Evolutionary conservation across 1,140 invertebrate species (phyloP).

Genomic region (Drosophila pseudoobscura): DNA sequence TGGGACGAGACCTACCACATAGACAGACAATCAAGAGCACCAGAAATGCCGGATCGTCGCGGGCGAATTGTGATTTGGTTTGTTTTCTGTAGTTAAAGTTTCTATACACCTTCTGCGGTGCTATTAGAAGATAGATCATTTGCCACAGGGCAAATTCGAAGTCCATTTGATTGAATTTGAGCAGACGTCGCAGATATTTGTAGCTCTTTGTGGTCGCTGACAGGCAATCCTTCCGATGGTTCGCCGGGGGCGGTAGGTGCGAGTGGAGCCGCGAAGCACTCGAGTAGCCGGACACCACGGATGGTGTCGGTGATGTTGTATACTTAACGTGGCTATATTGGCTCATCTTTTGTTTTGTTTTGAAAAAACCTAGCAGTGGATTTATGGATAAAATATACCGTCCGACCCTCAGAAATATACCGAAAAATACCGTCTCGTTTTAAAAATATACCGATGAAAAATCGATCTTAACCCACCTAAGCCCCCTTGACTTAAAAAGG

Average conservation of each 20-base stretch:
- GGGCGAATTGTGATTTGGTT: slow-evolving; percentile 99
- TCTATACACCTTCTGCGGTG: slow-evolving; percentile 98
- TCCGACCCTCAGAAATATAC: background rate
- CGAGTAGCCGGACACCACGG: slow-evolving; percentile 82
- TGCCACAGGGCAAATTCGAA: slow-evolving; percentile 99
- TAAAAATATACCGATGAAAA: no score
- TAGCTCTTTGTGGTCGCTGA: slow-evolving; percentile 95
- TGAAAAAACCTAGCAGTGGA: slow-evolving; percentile 46
- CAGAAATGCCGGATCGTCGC: slow-evolving; percentile 99
- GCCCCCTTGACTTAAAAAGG: no score
- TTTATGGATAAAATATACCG: slow-evolving; percentile 31
- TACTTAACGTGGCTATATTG: slow-evolving; percentile 86
- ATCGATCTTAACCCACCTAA: no score
- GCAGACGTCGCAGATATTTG: slow-evolving; percentile 94
- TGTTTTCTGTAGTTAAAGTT: slow-evolving; percentile 99
- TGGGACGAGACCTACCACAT: slow-evolving; percentile 87
- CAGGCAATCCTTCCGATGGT: slow-evolving; percentile 88
- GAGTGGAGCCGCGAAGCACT: slow-evolving; percentile 84
- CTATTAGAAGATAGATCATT: slow-evolving; percentile 97
- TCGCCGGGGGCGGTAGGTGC: slow-evolving; percentile 85
- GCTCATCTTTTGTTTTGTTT: slow-evolving; percentile 61
- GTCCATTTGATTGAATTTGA: slow-evolving; percentile 99
- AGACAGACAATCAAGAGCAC: slow-evolving; percentile 95
- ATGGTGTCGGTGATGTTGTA: slow-evolving; percentile 87
- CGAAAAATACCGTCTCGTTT: no score